Conservation (phyloP, 2,797 vertebrate genomes). For the Chelonia mydas region DNA sequence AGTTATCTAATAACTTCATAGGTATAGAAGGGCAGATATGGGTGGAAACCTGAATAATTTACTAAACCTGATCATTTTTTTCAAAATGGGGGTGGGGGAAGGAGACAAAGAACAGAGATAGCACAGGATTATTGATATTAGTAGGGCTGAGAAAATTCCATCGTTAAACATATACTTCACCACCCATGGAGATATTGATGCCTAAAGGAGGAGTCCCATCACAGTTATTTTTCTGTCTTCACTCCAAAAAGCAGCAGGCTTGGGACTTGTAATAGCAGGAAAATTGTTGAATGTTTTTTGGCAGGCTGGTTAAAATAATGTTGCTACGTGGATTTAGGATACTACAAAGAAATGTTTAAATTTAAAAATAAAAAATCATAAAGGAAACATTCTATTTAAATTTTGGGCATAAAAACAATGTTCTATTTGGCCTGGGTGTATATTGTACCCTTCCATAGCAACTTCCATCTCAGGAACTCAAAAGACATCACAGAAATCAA, state of each 20-base stretch:
- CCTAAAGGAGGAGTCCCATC: neutral
- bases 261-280: neutral
- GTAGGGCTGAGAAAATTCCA: neutral
- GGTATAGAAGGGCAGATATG: constrained; percentile 26
- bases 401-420: accelerated
- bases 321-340: neutral
- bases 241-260: neutral
- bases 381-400: neutral
- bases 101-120: neutral
- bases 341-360: accelerated
- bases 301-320: neutral
- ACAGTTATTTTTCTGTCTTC: neutral
- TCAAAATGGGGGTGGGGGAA: neutral
- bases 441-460: neutral
- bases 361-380: neutral
- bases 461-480: neutral
- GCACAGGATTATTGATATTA: neutral
- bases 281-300: neutral
- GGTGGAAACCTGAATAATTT: constrained; percentile 35
- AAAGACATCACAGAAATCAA: neutral
- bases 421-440: neutral
- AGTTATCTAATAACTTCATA: constrained; percentile 50
- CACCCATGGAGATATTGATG: neutral
- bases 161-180: neutral
- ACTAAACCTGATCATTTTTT: neutral